phyloP scores from a whole-genome alignment of 2,888 invertebrate genomes.

The Sturmia bella region DNA sequence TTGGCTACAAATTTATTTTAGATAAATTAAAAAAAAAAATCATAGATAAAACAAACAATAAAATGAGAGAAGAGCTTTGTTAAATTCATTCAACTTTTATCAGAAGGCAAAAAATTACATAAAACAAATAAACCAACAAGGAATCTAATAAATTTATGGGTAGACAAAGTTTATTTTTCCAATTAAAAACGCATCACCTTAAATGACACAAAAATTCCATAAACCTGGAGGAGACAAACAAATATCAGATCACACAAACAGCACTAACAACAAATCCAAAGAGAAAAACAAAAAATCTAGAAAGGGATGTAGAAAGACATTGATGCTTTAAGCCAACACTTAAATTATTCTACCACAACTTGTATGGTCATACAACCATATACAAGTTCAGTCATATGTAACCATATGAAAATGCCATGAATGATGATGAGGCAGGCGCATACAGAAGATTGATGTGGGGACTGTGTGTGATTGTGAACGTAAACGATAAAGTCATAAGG shows the following conservation, averaged over 20 bases:
- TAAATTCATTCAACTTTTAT: conserved; percentile 25
- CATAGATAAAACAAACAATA: conserved; percentile 33
- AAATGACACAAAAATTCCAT: conserved; percentile 65
- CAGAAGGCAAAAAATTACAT: conserved; percentile 5
- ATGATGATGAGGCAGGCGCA: conserved; percentile 52
- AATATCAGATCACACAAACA: conserved; percentile 14
- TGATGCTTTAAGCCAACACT: conserved; percentile 68
- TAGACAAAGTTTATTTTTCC: conserved; percentile 69
- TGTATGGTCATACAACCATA: conserved; percentile 38
- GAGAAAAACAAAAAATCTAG: not conserved
- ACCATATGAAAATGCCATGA: conserved; percentile 55
- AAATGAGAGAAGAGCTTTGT: conserved; percentile 8
- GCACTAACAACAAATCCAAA: not conserved
- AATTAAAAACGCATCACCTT: conserved; percentile 70
- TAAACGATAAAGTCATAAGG: conserved; percentile 57
- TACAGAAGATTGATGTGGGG: too few species aligned
- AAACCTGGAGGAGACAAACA: conserved; percentile 40
- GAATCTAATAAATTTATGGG: conserved; percentile 63
- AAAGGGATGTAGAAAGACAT: conserved; percentile 47
- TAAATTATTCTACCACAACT: conserved; percentile 69
- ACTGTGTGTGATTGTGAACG: conserved; percentile 26
- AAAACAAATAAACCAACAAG: conserved; percentile 9
- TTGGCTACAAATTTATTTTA: not conserved
- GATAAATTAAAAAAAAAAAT: conserved; percentile 48
- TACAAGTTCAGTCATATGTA: conserved; percentile 49